A percentile compares a stretch with the other conserved stretches of the same genome.
phyloP scores from a whole-genome alignment of 2,797 vertebrate species.

The Pseudopleuronectes americanus region DNA sequence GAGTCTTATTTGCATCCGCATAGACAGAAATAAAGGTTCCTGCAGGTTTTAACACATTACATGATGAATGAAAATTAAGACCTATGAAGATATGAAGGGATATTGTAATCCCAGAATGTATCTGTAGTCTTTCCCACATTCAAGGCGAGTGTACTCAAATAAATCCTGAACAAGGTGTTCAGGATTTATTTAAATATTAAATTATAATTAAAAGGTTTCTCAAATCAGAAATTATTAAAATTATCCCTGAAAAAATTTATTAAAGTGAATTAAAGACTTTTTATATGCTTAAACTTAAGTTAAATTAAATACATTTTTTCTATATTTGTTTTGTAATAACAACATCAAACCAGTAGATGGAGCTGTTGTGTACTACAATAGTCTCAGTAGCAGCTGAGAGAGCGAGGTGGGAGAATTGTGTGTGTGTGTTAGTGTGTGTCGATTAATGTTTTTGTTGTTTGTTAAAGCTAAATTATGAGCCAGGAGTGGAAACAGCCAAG shows the following conservation, averaged over 20 bases:
- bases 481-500: slow-evolving; percentile 23
- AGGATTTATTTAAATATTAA: too few species aligned
- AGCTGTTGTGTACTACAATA: slow-evolving; percentile 43
- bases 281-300: background rate
- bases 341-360: slow-evolving; percentile 54
- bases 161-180: too few species aligned
- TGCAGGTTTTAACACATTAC: too few species aligned
- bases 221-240: background rate
- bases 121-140: too few species aligned
- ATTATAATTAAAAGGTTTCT: background rate
- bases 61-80: too few species aligned
- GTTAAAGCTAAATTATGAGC: slow-evolving; percentile 25
- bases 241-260: background rate
- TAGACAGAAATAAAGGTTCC: too few species aligned
- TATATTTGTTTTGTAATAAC: background rate
- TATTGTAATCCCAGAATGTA: too few species aligned
- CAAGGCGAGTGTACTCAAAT: too few species aligned
- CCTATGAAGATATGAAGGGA: too few species aligned
- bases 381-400: background rate
- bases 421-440: background rate
- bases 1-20: too few species aligned
- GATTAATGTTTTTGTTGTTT: slow-evolving; percentile 27
- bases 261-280: background rate
- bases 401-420: slow-evolving; percentile 1
- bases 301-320: background rate